A percentile compares a stretch with the other conserved stretches of the same genome.
These are phyloP conservation scores for Popillia japonica DNA, from an alignment of 1,140 invertebrate species.

Conservation along the genomic window DNA sequence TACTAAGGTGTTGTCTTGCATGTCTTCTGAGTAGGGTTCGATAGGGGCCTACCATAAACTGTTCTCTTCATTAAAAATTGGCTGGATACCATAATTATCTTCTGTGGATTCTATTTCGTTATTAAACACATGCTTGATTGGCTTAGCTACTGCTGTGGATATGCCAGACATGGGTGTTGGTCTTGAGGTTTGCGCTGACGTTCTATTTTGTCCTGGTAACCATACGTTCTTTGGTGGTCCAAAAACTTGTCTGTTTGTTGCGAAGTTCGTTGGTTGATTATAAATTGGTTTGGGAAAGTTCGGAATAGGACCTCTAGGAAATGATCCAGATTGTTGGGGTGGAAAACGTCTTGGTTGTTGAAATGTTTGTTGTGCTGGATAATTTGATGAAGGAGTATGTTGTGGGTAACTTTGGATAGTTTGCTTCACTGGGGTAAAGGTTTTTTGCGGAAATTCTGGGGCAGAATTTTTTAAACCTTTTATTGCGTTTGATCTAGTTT, in stretches of 20 bases:
- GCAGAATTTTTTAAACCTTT: background rate
- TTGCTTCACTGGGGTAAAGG: background rate
- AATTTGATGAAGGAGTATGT: background rate
- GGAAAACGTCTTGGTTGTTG: background rate
- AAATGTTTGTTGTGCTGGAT: background rate
- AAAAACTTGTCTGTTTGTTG: too few species aligned
- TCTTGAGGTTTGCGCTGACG: too few species aligned
- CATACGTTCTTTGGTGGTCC: too few species aligned
- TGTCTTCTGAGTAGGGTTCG: background rate
- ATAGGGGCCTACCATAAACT: constrained; percentile 14
- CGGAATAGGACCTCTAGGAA: background rate
- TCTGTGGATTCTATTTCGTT: background rate
- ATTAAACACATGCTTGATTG: background rate
- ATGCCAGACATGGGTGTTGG: too few species aligned
- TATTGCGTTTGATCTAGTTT: background rate
- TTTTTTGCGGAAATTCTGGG: background rate
- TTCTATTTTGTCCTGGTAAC: too few species aligned
- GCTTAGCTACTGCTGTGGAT: background rate
- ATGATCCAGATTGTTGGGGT: background rate
- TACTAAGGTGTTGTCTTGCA: background rate
- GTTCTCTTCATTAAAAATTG: constrained; percentile 15
- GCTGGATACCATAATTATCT: background rate
- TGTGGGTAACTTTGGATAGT: background rate
- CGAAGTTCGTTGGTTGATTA: too few species aligned
- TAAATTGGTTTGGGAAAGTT: background rate